Base-by-base conservation (phyloP, 2,113 vertebrate species). In the Bos indicus region DNA sequence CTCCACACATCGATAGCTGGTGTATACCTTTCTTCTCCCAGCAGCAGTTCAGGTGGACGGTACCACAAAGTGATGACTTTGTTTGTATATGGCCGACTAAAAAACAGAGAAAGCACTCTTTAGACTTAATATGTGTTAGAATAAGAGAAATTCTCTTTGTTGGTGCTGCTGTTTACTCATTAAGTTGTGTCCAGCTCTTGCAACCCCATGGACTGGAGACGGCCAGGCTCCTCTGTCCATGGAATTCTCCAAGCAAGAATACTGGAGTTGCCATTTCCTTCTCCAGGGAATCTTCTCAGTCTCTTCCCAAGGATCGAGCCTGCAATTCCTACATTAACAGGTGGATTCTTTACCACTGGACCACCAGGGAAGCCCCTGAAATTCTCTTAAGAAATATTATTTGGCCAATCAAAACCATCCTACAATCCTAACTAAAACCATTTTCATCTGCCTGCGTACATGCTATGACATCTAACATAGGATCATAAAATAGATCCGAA, bases 1-100 rank as follows among this genome's bases (percentile, higher is more conserved):
- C 99, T 99, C 99, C 99, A 99, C 36, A 99, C 99, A 98, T 99
- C 99, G 1, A 99, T 99, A 59, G 99, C 99, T 92, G 99, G 99
- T 2, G 99, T 99, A 36, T 99, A 99, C 95, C 99, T 98, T 94
- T 99, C 99, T 97, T 99, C 99, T 98, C 99, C 99, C 90, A 99
- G 97, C 23, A 99, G 98, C 56, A 99, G 98, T 96, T 99, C 99
- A 51, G 99, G 99, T 78, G 99, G 99, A 71, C 99, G 99, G 98
- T 99, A 99, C 99, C 99, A 99, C 67, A 99, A 97, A 0, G 99
- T 99, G 95, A 99, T 99, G 94, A 99, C 99, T 98, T 99, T 99
- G 98, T 99, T 99, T 95, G 99, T 99, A 95, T 99, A 99, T 1
- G 99, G 99, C 51, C 99, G 99, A 97, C 99, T 99, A 98, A 91